Conservation (phyloP, 2,797 vertebrate genomes). For the Nasua narica region DNA sequence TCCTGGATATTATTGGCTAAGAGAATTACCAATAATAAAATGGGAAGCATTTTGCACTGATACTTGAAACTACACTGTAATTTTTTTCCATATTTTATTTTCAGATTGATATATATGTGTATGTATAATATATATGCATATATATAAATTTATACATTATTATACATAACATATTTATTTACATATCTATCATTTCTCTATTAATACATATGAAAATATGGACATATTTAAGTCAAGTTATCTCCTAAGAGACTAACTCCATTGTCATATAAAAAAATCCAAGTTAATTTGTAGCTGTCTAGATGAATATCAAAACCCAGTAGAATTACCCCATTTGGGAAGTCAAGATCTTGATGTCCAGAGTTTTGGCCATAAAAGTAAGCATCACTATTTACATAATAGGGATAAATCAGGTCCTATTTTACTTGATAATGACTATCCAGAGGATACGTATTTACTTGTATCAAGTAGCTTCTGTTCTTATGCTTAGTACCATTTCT, state of each 20-base stretch:
- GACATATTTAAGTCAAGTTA: not conserved
- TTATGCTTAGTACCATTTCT: not conserved
- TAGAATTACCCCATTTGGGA: not conserved
- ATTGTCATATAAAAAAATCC: not conserved
- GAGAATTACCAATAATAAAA: not conserved
- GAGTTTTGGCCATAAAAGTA: not conserved
- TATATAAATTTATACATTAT: not conserved
- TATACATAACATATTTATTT: not conserved
- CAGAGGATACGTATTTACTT: not conserved
- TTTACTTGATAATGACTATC: not conserved
- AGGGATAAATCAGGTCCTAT: not conserved
- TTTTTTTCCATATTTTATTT: not conserved
- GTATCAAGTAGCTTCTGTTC: not conserved
- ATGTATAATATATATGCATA: no score
- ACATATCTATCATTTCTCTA: not conserved
- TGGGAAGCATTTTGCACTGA: not conserved
- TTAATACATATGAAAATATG: not conserved
- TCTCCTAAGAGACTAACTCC: not conserved
- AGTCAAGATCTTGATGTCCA: not conserved
- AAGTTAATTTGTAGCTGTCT: not conserved
- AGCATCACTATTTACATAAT: not conserved
- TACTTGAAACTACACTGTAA: not conserved
- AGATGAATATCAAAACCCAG: not conserved
- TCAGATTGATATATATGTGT: not conserved
- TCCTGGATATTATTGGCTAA: not conserved